Conservation (phyloP, 2,113 vertebrate species). For the Cyrtonyx montezumae region DNA sequence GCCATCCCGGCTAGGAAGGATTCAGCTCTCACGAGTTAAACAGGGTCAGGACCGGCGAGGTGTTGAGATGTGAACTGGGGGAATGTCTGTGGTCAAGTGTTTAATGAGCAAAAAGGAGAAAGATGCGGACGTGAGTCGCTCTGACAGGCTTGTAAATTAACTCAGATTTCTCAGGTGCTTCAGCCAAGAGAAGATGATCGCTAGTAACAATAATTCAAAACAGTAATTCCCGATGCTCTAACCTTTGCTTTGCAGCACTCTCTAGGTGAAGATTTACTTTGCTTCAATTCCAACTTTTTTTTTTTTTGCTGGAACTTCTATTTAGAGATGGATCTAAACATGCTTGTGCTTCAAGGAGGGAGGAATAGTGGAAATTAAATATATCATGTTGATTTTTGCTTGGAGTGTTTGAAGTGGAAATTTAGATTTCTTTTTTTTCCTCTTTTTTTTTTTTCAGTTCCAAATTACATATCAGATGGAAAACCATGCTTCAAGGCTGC, state of each 20-base stretch:
- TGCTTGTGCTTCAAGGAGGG: not conserved
- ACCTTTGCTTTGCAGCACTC: not conserved
- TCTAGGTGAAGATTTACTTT: slow-evolving; percentile 1
- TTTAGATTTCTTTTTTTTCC: not conserved
- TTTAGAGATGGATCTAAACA: not conserved
- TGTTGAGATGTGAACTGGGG: not conserved
- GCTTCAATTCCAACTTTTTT: not conserved
- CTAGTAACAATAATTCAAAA: not conserved
- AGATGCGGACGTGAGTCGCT: not conserved
- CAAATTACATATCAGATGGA: not conserved
- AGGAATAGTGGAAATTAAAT: not conserved
- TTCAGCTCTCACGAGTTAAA: not conserved
- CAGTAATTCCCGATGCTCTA: not conserved
- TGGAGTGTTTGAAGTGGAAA: not conserved
- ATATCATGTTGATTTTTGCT: not conserved
- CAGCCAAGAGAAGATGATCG: slow-evolving; percentile 31
- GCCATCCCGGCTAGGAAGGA: not conserved
- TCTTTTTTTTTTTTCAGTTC: not conserved
- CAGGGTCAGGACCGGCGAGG: not conserved
- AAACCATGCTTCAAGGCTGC: not conserved
- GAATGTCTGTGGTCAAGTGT: slow-evolving; percentile 15
- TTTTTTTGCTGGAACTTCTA: not conserved
- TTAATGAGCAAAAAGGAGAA: not conserved
- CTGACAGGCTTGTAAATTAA: slow-evolving; percentile 6
- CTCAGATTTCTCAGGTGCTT: slow-evolving; percentile 17